These are phyloP conservation scores for Drosophila albomicans DNA, from an alignment of 1,140 invertebrate genomes.

Conservation along the genomic window DNA sequence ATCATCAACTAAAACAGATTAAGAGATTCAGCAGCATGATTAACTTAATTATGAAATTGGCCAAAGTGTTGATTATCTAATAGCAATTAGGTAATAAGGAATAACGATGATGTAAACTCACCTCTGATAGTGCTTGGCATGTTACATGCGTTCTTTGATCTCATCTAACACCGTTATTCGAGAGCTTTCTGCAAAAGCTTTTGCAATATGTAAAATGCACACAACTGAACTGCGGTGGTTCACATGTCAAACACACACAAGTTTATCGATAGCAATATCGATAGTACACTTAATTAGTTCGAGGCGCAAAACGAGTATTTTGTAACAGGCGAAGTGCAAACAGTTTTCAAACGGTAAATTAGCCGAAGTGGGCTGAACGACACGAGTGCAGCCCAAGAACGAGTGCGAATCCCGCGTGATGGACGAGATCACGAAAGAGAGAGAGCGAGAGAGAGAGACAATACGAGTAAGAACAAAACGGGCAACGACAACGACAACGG, in stretches of 20 bases:
- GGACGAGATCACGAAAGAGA: slow-evolving; percentile 6
- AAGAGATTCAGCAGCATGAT: not conserved
- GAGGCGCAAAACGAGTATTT: slow-evolving; percentile 2
- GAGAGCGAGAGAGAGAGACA: slow-evolving; percentile 5
- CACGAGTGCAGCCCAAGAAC: slow-evolving; percentile 25
- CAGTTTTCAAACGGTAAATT: slow-evolving; percentile 71
- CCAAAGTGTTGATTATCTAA: not conserved
- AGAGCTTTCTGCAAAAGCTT: slow-evolving; percentile 8
- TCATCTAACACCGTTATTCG: slow-evolving; percentile 51
- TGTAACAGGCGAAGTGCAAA: slow-evolving; percentile 38
- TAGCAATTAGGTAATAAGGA: not conserved
- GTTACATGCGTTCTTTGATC: slow-evolving; percentile 62
- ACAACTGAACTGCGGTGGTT: not conserved
- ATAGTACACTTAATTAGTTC: slow-evolving; percentile 36
- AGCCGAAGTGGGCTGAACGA: slow-evolving; percentile 23
- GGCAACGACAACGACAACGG: slow-evolving; percentile 25
- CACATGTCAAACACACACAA: slow-evolving; percentile 24
- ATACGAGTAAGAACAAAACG: slow-evolving; percentile 25
- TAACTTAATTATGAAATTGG: slow-evolving; percentile 1
- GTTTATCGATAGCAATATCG: slow-evolving; percentile 17
- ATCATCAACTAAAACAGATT: slow-evolving; percentile 6
- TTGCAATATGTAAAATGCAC: not conserved
- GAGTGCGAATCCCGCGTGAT: slow-evolving; percentile 28
- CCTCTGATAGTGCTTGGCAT: slow-evolving; percentile 83
- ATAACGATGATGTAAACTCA: slow-evolving; percentile 46